Percentiles rank a stretch among this genome's conserved stretches.
phyloP scores from a whole-genome alignment of 2,797 vertebrate genomes.

The Ibycter americanus region DNA sequence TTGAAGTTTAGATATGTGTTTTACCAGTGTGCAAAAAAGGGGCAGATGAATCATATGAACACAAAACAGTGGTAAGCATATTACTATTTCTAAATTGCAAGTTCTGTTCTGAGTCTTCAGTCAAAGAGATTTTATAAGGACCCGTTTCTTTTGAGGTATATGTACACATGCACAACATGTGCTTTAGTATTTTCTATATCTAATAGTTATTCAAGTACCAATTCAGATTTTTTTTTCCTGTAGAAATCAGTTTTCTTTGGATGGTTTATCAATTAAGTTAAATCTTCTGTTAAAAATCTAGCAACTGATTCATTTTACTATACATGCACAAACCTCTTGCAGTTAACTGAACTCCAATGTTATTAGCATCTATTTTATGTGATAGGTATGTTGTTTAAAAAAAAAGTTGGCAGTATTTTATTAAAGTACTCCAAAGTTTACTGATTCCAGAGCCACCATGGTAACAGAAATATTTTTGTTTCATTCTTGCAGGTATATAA shows the following conservation, averaged over 20 bases:
- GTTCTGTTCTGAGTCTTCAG: neutral
- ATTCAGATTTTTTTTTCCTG: neutral
- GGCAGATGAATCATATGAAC: neutral
- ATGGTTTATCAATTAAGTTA: neutral
- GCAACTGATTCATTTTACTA: neutral
- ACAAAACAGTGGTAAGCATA: neutral
- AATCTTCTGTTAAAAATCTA: neutral
- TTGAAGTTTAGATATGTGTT: neutral
- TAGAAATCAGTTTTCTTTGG: neutral
- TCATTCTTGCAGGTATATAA: neutral
- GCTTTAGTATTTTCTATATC: neutral
- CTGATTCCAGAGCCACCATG: neutral
- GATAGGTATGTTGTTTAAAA: neutral
- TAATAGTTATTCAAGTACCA: neutral
- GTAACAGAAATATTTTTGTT: neutral
- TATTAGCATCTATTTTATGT: neutral
- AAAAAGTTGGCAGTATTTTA: neutral
- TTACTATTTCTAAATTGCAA: neutral
- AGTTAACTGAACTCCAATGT: neutral
- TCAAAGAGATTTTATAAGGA: neutral
- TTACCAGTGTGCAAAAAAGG: neutral
- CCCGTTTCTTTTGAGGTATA: neutral
- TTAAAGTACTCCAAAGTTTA: neutral
- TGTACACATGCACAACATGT: neutral
- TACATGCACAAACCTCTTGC: neutral